Evolutionary conservation across 2,797 vertebrate genomes (phyloP).

Genomic region (Chiroxiphia lanceolata): DNA sequence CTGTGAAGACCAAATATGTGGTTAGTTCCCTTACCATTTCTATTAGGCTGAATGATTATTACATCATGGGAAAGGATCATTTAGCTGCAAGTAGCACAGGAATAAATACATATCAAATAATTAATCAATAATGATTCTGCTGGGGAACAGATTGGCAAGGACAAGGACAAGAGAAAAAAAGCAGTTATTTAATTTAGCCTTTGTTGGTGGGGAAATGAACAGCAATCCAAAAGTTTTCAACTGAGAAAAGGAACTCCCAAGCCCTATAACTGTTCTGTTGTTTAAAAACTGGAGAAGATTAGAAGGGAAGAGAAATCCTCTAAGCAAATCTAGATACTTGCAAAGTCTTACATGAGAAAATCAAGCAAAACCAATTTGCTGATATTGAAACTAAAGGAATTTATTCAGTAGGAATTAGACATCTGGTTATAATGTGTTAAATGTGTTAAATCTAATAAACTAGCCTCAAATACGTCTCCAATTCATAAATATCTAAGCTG

Average conservation of each 20-base stretch:
- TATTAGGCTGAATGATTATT: neutral
- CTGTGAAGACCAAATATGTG: neutral
- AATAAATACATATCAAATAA: slow-evolving; percentile 14
- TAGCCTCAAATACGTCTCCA: neutral
- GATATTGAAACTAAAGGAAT: neutral
- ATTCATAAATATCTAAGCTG: neutral
- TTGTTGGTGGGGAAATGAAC: neutral
- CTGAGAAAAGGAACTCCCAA: neutral
- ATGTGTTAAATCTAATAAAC: neutral
- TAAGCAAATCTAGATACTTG: neutral
- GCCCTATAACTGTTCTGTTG: neutral
- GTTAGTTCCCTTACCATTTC: neutral
- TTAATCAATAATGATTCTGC: neutral
- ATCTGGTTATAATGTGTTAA: neutral
- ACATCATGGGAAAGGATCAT: neutral
- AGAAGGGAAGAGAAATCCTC: neutral
- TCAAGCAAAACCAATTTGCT: neutral
- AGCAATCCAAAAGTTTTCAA: neutral
- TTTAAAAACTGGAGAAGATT: slow-evolving; percentile 25
- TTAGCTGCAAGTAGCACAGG: slow-evolving; percentile 27
- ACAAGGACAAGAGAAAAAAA: neutral
- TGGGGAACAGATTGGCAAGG: neutral
- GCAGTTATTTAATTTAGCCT: neutral
- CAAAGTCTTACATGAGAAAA: slow-evolving; percentile 26
- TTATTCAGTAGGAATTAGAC: neutral